Percentiles rank a stretch among this genome's conserved stretches.
phyloP scores from a whole-genome alignment of 2,797 vertebrate species.

The Silurus aristotelis region DNA sequence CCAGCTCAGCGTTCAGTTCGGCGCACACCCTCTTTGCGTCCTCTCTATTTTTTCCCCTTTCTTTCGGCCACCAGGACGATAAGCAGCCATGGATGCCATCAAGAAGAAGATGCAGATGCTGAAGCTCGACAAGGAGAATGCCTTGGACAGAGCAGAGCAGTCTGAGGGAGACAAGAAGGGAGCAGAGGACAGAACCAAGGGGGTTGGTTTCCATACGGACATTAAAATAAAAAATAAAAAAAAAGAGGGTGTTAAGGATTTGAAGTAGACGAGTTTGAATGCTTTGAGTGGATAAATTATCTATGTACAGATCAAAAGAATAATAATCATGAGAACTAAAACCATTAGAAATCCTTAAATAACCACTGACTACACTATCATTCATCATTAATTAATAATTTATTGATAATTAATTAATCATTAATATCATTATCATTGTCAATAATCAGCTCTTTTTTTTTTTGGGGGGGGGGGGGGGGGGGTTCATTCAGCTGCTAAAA shows the following conservation, averaged over 20 bases:
- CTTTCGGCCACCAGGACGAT: conserved; percentile 60
- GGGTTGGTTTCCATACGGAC: conserved; percentile 75
- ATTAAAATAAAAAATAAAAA: not conserved
- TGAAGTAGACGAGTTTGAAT: too few species aligned
- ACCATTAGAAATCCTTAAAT: not conserved
- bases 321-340: not conserved
- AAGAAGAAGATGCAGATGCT: conserved; percentile 99
- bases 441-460: too few species aligned
- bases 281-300: not conserved
- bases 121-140: conserved; percentile 98
- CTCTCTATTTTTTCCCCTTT: conserved; percentile 57
- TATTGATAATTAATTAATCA: not conserved
- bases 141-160: conserved; percentile 95
- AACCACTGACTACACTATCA: not conserved
- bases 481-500: not conserved
- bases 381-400: not conserved
- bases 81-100: conserved; percentile 95
- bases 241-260: not conserved
- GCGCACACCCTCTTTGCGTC: conserved; percentile 70
- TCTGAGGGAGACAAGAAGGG: conserved; percentile 96
- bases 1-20: conserved; percentile 73
- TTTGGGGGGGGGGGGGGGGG: too few species aligned
- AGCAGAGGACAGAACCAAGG: conserved; percentile 95
- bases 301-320: too few species aligned
- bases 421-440: too few species aligned